These are phyloP conservation scores for Alauda arvensis DNA, from an alignment of 2,797 vertebrate species.

Conservation along the genomic window DNA sequence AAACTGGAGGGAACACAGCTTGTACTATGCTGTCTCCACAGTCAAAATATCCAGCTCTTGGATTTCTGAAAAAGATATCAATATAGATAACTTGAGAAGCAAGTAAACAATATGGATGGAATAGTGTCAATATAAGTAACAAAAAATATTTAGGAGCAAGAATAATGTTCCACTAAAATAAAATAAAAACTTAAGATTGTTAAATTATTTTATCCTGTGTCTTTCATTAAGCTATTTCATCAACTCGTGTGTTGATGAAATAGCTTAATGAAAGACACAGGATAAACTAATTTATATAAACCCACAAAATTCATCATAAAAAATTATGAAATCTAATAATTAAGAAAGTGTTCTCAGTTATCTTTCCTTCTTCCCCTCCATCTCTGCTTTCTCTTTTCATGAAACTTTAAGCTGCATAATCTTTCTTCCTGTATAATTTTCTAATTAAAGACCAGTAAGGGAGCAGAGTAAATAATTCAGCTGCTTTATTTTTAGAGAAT, in stretches of 20 bases:
- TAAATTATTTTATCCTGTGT: not conserved
- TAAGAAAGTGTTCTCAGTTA: not conserved
- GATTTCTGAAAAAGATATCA: not conserved
- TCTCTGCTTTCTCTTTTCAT: not conserved
- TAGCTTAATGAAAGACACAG: too few relatives aligned
- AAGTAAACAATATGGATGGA: not conserved
- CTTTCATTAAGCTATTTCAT: not conserved
- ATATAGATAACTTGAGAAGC: not conserved
- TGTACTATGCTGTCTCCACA: not conserved
- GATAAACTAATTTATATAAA: too few relatives aligned
- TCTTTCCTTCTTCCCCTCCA: not conserved
- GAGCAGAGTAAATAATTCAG: not conserved
- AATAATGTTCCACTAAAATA: not conserved
- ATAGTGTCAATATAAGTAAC: not conserved
- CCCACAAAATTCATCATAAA: not conserved
- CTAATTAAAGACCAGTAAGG: not conserved
- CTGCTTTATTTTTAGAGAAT: not conserved
- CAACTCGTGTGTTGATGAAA: not conserved
- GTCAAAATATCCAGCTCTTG: not conserved
- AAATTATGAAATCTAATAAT: not conserved
- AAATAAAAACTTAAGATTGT: not conserved
- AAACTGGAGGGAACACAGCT: not conserved
- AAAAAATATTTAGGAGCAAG: not conserved
- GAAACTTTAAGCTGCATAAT: not conserved
- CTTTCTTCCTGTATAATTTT: not conserved